Conservation (phyloP, 2,888 invertebrate species). For the Acanthosepion pharaonis region DNA sequence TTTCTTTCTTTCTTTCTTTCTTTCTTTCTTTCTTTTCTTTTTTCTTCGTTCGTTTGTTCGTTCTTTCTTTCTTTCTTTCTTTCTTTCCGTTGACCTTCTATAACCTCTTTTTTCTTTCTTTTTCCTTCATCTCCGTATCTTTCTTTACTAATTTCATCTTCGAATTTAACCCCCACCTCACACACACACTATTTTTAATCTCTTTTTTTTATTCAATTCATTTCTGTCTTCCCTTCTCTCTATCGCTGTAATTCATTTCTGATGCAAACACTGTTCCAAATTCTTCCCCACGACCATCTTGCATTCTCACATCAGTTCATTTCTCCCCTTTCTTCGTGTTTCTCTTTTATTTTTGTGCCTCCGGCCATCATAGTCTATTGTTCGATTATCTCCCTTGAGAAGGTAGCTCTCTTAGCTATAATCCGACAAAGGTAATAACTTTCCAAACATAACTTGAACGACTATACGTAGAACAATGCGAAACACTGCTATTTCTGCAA, state of each 20-base stretch:
- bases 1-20: not conserved
- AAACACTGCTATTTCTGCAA: not conserved
- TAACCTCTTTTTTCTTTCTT: too few species aligned
- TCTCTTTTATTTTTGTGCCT: not conserved
- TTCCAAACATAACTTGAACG: not conserved
- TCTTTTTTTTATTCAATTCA: too few species aligned
- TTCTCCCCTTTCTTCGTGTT: not conserved
- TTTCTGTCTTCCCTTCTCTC: not conserved
- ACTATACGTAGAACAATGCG: not conserved
- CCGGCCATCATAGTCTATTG: not conserved
- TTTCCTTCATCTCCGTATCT: too few species aligned
- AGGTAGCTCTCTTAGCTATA: constrained; percentile 9
- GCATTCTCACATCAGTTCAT: not conserved
- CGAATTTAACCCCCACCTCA: too few species aligned
- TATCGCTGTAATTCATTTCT: not conserved
- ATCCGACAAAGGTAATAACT: not conserved
- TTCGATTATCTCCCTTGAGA: constrained; percentile 33
- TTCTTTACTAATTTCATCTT: too few species aligned
- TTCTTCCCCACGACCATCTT: not conserved
- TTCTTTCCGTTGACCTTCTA: too few species aligned
- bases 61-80: too few species aligned
- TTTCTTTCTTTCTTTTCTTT: not conserved
- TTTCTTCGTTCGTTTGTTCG: too few species aligned
- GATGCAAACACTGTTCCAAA: not conserved
- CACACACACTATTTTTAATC: too few species aligned